These are phyloP conservation scores for Drosophila seclusa DNA, from an alignment of 2,888 invertebrate genomes.

Conservation along the genomic window DNA sequence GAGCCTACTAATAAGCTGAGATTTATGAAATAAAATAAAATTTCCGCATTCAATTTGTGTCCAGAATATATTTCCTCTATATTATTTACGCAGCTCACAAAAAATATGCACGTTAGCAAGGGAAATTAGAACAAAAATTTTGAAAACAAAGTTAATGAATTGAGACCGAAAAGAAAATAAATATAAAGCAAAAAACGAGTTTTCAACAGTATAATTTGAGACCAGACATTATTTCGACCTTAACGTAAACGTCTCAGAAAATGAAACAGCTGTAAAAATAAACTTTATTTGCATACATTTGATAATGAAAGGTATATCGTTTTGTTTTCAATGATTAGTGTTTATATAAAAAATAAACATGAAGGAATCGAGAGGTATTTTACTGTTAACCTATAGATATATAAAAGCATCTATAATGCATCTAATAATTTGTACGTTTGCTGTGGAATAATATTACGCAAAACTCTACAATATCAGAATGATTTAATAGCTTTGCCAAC, in stretches of 20 bases:
- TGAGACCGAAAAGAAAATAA: conserved; percentile 1
- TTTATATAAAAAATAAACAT: neutral
- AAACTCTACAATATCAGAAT: neutral
- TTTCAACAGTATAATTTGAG: conserved; percentile 28
- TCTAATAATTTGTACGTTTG: neutral
- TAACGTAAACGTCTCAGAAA: conserved; percentile 9
- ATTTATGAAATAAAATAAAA: neutral
- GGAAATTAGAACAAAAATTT: conserved; percentile 9
- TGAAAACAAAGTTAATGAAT: conserved; percentile 6
- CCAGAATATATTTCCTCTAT: neutral
- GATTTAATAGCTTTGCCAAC: conserved; percentile 3
- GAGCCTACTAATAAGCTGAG: conserved; percentile 3
- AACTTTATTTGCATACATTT: conserved; percentile 9
- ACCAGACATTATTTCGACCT: conserved; percentile 21
- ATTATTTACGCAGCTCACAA: neutral
- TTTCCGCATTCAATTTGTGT: neutral
- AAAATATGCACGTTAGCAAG: neutral
- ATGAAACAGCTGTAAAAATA: conserved; percentile 64
- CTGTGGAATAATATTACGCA: neutral
- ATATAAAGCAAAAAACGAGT: conserved; percentile 24
- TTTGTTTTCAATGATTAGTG: conserved; percentile 18
- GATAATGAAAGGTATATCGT: neutral
- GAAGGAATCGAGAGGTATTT: neutral
- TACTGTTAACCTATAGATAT: neutral
- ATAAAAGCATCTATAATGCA: neutral